These are phyloP conservation scores for Bacillus rossius DNA, from an alignment of 1,140 invertebrate genomes.

Conservation along the genomic window DNA sequence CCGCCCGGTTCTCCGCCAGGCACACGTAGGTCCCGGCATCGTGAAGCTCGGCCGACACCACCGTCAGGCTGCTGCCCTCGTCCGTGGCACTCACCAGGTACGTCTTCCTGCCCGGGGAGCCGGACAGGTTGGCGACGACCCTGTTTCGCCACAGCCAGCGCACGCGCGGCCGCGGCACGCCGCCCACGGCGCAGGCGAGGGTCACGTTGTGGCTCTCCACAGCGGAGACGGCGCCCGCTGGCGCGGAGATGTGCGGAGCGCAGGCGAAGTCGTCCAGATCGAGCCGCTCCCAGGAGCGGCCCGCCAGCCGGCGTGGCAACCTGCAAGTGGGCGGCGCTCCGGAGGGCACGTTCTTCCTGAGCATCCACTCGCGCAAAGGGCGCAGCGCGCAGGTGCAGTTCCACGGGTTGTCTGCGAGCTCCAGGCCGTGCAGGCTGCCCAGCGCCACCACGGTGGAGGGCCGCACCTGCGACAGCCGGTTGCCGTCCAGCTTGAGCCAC, in stretches of 20 bases:
- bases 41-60: slow-evolving; percentile 58
- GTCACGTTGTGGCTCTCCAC: slow-evolving; percentile 68
- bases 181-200: slow-evolving; percentile 61
- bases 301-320: slow-evolving; percentile 52
- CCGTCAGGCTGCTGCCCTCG: slow-evolving; percentile 59
- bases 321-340: slow-evolving; percentile 61
- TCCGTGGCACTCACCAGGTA: slow-evolving; percentile 46
- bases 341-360: slow-evolving; percentile 65
- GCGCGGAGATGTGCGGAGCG: slow-evolving; percentile 55
- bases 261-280: slow-evolving; percentile 77
- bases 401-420: slow-evolving; percentile 72
- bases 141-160: slow-evolving; percentile 43
- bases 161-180: slow-evolving; percentile 59
- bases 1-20: slow-evolving; percentile 70
- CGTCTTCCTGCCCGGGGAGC: slow-evolving; percentile 42
- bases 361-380: slow-evolving; percentile 70
- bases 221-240: slow-evolving; percentile 47
- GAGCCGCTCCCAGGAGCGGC: slow-evolving; percentile 64
- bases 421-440: slow-evolving; percentile 62
- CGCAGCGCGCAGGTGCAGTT: slow-evolving; percentile 73
- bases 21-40: slow-evolving; percentile 70
- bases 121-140: slow-evolving; percentile 46
- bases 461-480: slow-evolving; percentile 58
- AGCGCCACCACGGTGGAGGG: slow-evolving; percentile 58
- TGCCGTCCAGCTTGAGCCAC: slow-evolving; percentile 70